Evolutionary conservation across 2,797 vertebrate species (phyloP).

Genomic region (Sebastes ruberrimus): DNA sequence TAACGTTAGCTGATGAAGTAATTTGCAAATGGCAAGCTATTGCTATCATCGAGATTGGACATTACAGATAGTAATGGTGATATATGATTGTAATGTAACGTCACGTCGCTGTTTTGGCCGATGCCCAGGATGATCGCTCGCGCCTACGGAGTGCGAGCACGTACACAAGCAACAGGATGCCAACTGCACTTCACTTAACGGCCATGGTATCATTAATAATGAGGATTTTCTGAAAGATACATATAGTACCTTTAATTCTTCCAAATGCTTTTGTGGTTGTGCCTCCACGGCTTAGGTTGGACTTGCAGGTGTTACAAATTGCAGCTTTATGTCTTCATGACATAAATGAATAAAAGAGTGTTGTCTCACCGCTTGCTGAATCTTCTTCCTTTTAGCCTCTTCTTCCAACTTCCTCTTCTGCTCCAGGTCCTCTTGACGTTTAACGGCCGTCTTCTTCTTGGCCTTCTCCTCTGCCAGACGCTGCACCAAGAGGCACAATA

Average conservation of each 20-base stretch:
- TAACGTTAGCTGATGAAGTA: too few species aligned
- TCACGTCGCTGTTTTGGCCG: too few species aligned
- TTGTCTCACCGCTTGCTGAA: constrained; percentile 71
- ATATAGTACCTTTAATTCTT: not conserved
- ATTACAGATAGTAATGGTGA: too few species aligned
- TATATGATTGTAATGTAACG: too few species aligned
- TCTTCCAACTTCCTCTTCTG: constrained; percentile 88
- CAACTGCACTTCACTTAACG: too few species aligned
- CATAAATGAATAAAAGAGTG: not conserved
- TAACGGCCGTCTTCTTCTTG: constrained; percentile 77
- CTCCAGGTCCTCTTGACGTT: constrained; percentile 84
- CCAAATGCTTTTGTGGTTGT: not conserved
- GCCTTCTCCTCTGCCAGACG: constrained; percentile 83
- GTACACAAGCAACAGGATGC: too few species aligned
- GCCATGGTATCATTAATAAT: too few species aligned
- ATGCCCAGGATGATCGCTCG: too few species aligned
- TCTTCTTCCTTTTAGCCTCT: constrained; percentile 80
- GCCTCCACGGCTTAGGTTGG: not conserved
- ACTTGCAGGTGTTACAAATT: not conserved
- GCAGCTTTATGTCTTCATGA: not conserved
- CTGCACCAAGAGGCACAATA: constrained; percentile 45
- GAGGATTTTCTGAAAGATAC: too few species aligned
- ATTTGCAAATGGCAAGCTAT: too few species aligned
- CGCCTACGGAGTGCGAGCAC: too few species aligned
- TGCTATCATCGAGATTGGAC: too few species aligned